These are phyloP conservation scores for Ditylenchus dipsaci DNA, from an alignment of 1,140 invertebrate species.

Conservation along the genomic window DNA sequence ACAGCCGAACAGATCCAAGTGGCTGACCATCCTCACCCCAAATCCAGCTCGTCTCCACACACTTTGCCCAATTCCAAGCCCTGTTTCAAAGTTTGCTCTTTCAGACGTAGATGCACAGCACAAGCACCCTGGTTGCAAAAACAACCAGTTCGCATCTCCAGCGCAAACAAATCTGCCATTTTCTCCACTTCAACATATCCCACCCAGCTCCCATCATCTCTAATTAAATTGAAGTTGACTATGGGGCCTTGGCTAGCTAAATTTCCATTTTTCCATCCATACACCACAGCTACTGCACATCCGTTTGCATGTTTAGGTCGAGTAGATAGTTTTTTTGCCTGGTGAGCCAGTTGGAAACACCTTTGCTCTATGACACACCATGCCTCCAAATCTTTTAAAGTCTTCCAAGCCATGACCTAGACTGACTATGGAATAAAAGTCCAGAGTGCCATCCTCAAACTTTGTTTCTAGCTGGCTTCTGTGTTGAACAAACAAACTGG, in stretches of 20 bases:
- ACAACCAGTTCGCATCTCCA: conserved; percentile 83
- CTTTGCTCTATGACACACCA: conserved; percentile 61
- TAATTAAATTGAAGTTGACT: conserved; percentile 80
- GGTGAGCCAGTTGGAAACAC: conserved; percentile 5
- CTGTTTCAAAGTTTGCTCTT: conserved; percentile 64
- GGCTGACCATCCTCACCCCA: conserved; percentile 77
- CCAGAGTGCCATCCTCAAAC: conserved; percentile 87
- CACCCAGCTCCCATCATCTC: conserved; percentile 72
- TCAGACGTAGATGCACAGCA: conserved; percentile 72
- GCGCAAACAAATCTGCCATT: conserved; percentile 77
- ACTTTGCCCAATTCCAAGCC: conserved; percentile 77
- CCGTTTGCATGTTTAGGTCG: conserved; percentile 65
- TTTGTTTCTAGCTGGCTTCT: conserved; percentile 19
- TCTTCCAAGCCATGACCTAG: conserved; percentile 76
- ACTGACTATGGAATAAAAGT: conserved; percentile 78
- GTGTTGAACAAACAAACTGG: conserved; percentile 6
- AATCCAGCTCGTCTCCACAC: conserved; percentile 82
- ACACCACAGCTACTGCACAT: conserved; percentile 68
- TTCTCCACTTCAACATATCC: conserved; percentile 85
- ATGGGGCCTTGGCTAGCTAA: conserved; percentile 71
- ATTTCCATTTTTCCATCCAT: conserved; percentile 58
- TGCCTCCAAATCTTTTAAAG: conserved; percentile 62
- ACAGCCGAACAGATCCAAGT: conserved; percentile 83
- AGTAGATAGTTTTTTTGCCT: background rate
- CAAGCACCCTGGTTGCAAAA: conserved; percentile 95